Base-by-base conservation (phyloP, 2,888 invertebrate species). In the Euspilapteryx auroguttella region DNA sequence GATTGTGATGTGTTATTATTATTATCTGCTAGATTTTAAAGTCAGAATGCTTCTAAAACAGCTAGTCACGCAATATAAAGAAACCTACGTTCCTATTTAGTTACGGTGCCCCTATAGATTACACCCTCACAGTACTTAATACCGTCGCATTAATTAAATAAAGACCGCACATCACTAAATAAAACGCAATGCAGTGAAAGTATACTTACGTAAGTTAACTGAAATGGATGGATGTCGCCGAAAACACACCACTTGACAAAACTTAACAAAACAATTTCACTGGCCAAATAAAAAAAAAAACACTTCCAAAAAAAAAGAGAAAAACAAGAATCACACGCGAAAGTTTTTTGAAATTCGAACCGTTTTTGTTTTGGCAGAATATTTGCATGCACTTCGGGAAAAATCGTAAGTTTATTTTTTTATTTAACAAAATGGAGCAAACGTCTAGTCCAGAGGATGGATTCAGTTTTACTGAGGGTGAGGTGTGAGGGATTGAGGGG, bases 111-210 rank as follows among this genome's bases (percentile, higher is more conserved):
- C n/a, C n/a, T n/a, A n/a, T n/a, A n/a, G n/a, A n/a, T n/a, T n/a
- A n/a, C n/a, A n/a, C n/a, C n/a, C n/a, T n/a, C n/a, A n/a, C n/a
- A n/a, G n/a, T n/a, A n/a, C n/a, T n/a, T n/a, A n/a, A n/a, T n/a
- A n/a, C n/a, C n/a, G n/a, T n/a, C n/a, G n/a, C n/a, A n/a, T n/a
- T n/a, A n/a, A n/a, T n/a, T n/a, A n/a, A n/a, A n/a, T n/a, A n/a
- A n/a, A n/a, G n/a, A n/a, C n/a, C n/a, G n/a, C n/a, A n/a, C n/a
- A n/a, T n/a, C n/a, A n/a, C n/a, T n/a, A n/a, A n/a, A n/a, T n/a
- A n/a, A 44, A 66, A 64, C 69, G 73, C 73, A 73, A 47, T 73
- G 73, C 73, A 71, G 71, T 59, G 55, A 55, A n/a, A n/a, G n/a
- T n/a, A 55, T 32, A 53, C 73, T 73, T 73, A 73, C 73, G 71